These are phyloP conservation scores for Podarcis raffonei DNA, from an alignment of 2,113 vertebrate genomes.

Conservation along the genomic window DNA sequence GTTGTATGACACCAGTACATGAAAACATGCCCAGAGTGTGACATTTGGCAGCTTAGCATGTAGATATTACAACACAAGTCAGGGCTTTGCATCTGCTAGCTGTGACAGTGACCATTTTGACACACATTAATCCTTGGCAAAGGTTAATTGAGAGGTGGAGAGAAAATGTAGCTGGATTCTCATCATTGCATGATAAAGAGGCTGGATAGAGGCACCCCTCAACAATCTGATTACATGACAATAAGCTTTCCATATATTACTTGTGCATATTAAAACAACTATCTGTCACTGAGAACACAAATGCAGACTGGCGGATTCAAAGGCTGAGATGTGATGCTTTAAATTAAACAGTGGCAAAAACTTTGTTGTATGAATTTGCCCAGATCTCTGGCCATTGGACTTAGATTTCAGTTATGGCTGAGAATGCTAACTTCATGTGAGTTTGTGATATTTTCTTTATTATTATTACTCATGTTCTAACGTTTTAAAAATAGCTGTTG, in stretches of 20 bases:
- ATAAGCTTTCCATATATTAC: background rate
- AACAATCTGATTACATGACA: background rate
- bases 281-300: background rate
- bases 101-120: fast-evolving
- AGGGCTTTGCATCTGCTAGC: background rate
- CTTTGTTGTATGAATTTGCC: background rate
- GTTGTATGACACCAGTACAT: background rate
- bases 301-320: background rate
- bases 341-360: background rate
- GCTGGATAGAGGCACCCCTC: background rate
- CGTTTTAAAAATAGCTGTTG: background rate
- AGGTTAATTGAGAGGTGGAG: background rate
- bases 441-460: background rate
- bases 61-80: background rate
- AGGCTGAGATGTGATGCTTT: background rate
- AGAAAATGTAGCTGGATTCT: background rate
- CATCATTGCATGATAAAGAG: background rate
- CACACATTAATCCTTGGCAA: background rate
- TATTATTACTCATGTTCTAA: background rate
- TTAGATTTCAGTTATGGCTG: background rate
- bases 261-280: background rate
- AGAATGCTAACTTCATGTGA: background rate
- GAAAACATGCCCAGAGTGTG: too few species aligned
- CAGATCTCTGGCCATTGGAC: background rate
- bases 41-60: background rate